These are phyloP conservation scores for Lasioglossum leucozonium DNA, from an alignment of 2,888 invertebrate species.

Conservation along the genomic window DNA sequence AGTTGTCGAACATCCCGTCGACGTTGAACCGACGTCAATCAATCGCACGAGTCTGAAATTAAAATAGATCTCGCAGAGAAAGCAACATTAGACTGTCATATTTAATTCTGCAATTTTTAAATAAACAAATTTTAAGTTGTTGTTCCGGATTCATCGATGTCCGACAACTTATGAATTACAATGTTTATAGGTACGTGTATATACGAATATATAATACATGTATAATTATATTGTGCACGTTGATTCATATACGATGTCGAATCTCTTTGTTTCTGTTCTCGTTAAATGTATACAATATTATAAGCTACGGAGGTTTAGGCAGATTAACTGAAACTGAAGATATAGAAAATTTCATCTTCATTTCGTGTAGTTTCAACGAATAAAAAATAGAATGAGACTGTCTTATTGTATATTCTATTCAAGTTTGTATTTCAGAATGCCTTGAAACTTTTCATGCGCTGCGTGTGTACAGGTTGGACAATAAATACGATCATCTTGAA, in stretches of 20 bases:
- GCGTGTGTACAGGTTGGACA: neutral
- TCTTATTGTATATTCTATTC: neutral
- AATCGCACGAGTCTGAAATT: neutral
- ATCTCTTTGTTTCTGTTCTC: constrained; percentile 26
- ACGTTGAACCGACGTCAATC: neutral
- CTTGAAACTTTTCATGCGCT: neutral
- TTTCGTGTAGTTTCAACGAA: neutral
- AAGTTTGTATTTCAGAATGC: neutral
- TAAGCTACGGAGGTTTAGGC: neutral
- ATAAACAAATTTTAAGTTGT: neutral
- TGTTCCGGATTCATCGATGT: neutral
- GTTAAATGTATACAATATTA: constrained; percentile 25
- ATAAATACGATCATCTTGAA: neutral
- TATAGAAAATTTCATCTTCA: neutral
- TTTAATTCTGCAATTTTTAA: neutral
- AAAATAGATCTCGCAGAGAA: neutral
- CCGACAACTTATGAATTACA: neutral
- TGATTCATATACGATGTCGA: constrained; percentile 39
- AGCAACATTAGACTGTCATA: neutral
- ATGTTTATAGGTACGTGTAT: constrained; percentile 53
- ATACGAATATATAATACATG: constrained; percentile 52
- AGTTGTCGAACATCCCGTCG: neutral
- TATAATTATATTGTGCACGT: constrained; percentile 52
- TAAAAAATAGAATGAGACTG: neutral
- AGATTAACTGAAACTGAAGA: neutral